Percentiles rank a stretch among this genome's conserved stretches.
These are phyloP conservation scores for Octodon degus DNA, from an alignment of 2,113 vertebrate species.

Conservation along the genomic window DNA sequence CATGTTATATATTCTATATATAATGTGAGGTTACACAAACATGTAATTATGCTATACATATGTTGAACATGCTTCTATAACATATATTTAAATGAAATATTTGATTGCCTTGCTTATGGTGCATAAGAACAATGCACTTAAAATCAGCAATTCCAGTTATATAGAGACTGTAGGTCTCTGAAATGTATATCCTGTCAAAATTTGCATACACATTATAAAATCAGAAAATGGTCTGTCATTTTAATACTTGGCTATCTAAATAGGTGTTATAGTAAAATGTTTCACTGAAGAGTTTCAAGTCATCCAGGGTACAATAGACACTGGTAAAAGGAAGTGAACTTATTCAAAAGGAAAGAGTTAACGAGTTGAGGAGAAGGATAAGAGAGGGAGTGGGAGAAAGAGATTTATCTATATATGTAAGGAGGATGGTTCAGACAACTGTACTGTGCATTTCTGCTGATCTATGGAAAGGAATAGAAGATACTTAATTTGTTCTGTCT, in stretches of 20 bases:
- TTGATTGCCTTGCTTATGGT: background rate
- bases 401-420: no score
- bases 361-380: no score
- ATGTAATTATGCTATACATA: background rate
- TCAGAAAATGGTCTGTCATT: background rate
- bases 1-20: background rate
- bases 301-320: background rate
- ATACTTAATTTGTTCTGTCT: no score
- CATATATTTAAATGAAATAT: background rate
- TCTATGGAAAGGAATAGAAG: no score
- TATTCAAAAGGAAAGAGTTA: no score
- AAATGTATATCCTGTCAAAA: background rate
- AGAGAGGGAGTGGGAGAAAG: no score
- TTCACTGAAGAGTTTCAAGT: background rate
- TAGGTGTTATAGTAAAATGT: background rate
- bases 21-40: background rate
- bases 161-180: background rate
- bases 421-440: no score
- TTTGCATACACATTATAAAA: background rate
- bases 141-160: background rate
- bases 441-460: no score
- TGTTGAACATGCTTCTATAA: background rate
- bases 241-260: background rate
- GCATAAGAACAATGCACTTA: background rate
- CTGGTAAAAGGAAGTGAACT: no score